Evolutionary conservation across 1,140 invertebrate species (phyloP).

Genomic region (Babylonia areolata): DNA sequence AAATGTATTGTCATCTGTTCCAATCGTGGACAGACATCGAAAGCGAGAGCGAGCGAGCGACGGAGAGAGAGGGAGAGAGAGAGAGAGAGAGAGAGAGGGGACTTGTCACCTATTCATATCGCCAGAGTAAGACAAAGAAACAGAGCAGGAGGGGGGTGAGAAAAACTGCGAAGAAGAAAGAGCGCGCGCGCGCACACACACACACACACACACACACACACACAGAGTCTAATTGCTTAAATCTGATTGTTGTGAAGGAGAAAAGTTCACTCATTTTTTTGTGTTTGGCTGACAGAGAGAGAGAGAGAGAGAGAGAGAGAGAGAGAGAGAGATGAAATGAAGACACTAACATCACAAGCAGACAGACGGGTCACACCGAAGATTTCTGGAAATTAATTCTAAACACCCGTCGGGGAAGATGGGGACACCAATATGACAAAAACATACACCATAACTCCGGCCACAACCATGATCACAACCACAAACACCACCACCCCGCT

Average conservation of each 20-base stretch:
- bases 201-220: no score
- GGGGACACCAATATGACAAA: neutral
- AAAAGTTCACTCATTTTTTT: no score
- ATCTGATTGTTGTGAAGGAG: no score
- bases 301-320: conserved; percentile 9
- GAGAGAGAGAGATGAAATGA: neutral
- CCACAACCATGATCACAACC: neutral
- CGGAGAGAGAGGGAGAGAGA: neutral
- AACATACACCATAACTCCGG: neutral
- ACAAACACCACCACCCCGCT: neutral
- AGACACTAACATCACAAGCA: neutral
- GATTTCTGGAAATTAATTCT: neutral
- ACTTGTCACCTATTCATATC: no score
- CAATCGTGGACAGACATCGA: neutral
- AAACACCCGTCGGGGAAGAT: no score
- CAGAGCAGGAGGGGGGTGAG: no score
- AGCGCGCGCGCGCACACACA: no score
- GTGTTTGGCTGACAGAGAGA: no score
- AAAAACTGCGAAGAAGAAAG: no score
- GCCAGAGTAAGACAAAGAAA: no score
- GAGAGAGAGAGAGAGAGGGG: neutral
- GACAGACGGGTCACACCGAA: neutral
- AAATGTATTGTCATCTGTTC: no score
- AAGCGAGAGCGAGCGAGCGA: neutral
- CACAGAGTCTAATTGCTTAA: no score